Conservation (phyloP, 2,113 vertebrate genomes). For the Xenotilapia leptura region DNA sequence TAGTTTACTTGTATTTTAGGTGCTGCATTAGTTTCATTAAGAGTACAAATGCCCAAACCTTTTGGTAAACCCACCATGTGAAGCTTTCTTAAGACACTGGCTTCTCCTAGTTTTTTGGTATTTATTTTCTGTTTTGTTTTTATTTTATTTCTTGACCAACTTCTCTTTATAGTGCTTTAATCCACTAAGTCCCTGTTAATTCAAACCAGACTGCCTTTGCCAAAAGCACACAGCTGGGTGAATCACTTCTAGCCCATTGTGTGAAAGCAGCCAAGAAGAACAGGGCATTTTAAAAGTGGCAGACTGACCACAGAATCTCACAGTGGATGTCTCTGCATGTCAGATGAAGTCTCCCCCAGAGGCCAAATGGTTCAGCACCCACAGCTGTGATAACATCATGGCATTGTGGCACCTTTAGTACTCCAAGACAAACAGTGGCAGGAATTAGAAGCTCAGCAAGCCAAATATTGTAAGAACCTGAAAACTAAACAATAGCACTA, state of each 20-base stretch:
- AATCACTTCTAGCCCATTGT: constrained; percentile 7
- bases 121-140: not conserved
- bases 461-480: not conserved
- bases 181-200: not conserved
- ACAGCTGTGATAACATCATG: constrained; percentile 73
- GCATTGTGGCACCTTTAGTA: constrained; percentile 15
- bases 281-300: constrained; percentile 20
- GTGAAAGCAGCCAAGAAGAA: constrained; percentile 41
- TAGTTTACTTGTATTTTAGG: not conserved
- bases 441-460: not conserved
- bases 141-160: not conserved
- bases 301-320: constrained; percentile 13
- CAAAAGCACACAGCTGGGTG: not conserved
- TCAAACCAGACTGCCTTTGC: not conserved
- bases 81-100: not conserved
- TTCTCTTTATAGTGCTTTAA: not conserved
- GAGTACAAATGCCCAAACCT: not conserved
- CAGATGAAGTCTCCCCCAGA: constrained; percentile 21
- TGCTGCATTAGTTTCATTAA: not conserved
- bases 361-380: constrained; percentile 65
- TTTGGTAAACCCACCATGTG: not conserved
- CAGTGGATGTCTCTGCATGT: constrained; percentile 29
- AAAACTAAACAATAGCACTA: not conserved
- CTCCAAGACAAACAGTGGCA: not conserved
- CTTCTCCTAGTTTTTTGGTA: not conserved